phyloP scores from a whole-genome alignment of 2,888 invertebrate genomes.

The Pegoplata infirma region DNA sequence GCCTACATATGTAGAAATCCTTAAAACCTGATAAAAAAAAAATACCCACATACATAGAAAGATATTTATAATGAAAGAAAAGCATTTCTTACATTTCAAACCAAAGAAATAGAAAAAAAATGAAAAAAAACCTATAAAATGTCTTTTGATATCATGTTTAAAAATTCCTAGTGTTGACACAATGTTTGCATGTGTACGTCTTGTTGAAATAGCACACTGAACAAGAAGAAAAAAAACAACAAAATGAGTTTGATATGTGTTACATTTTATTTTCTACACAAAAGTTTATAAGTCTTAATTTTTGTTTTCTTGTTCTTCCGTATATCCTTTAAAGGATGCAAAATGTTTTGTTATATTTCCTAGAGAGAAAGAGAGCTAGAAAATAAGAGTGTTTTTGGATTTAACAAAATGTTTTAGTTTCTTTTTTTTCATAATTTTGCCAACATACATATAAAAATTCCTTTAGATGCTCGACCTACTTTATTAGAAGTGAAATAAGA shows the following conservation, averaged over 20 bases:
- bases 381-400: not conserved
- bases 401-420: not conserved
- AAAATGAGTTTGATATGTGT: not conserved
- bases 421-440: not conserved
- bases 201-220: not conserved
- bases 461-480: conserved; percentile 43
- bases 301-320: not conserved
- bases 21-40: not conserved
- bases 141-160: not conserved
- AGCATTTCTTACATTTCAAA: not conserved
- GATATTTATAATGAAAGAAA: not conserved
- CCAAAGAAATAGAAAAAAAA: too few species aligned
- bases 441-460: conserved; percentile 16
- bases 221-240: not conserved
- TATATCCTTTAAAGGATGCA: not conserved
- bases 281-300: not conserved
- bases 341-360: not conserved
- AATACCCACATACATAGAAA: not conserved
- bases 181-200: not conserved
- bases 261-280: not conserved
- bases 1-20: not conserved
- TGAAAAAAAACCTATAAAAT: too few species aligned
- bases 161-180: not conserved
- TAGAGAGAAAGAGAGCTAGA: not conserved
- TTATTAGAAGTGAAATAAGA: not conserved